phyloP scores from a whole-genome alignment of 1,140 invertebrate species.

The Atta texana region DNA sequence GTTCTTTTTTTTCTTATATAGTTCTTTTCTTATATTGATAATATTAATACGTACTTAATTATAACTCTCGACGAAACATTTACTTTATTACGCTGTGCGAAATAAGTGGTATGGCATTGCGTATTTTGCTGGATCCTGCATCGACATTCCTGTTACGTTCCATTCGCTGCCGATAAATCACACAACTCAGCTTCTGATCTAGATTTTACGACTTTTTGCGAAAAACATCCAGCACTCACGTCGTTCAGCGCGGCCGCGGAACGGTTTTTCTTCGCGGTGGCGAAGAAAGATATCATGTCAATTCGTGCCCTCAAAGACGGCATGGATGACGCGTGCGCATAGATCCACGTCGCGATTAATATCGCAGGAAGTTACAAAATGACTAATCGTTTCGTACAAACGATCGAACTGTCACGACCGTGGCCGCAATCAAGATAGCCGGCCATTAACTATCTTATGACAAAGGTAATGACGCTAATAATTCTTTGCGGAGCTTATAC shows the following conservation, averaged over 20 bases:
- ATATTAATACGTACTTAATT: not conserved
- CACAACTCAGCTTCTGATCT: constrained; percentile 2
- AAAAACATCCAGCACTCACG: constrained; percentile 7
- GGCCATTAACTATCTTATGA: constrained; percentile 63
- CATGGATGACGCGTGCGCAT: constrained; percentile 46
- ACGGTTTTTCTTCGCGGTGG: not conserved
- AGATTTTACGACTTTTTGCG: constrained; percentile 49
- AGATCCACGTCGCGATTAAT: constrained; percentile 57
- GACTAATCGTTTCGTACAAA: constrained; percentile 63
- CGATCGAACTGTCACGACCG: constrained; percentile 58
- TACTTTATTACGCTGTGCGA: not conserved
- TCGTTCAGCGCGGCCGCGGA: not conserved
- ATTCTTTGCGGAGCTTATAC: constrained; percentile 55
- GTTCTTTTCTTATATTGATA: not conserved
- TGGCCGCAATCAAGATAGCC: constrained; percentile 57
- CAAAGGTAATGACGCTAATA: constrained; percentile 64
- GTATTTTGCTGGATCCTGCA: constrained; percentile 36
- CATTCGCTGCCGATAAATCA: constrained; percentile 48
- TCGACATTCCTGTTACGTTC: constrained; percentile 32
- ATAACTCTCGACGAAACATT: constrained; percentile 29
- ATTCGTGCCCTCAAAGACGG: constrained; percentile 31
- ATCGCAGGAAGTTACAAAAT: constrained; percentile 60
- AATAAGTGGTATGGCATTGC: constrained; percentile 33
- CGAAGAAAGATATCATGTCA: constrained; percentile 4
- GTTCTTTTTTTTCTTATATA: no score